Percentiles rank a stretch among this genome's conserved stretches.
Evolutionary conservation across 2,113 vertebrate species (phyloP).

Genomic region (Procapra przewalskii): DNA sequence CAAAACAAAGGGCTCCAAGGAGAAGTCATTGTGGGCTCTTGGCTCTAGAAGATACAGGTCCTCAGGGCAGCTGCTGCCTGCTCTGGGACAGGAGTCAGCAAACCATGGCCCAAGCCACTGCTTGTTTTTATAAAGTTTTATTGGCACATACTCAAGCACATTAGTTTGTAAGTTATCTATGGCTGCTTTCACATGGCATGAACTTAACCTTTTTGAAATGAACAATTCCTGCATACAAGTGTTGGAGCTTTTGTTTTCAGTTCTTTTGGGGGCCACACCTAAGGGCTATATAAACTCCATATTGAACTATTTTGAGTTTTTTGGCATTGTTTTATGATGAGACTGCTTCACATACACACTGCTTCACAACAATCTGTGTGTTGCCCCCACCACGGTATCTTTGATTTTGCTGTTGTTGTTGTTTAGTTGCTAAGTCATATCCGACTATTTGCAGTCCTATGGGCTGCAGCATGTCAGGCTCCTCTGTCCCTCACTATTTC

Average conservation of each 20-base stretch:
- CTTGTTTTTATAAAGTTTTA: not conserved
- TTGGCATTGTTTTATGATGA: not conserved
- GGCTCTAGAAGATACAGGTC: not conserved
- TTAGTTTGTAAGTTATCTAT: not conserved
- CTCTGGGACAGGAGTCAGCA: too few relatives aligned
- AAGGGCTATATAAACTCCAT: not conserved
- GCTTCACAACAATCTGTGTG: not conserved
- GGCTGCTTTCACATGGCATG: not conserved
- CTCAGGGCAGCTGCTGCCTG: not conserved
- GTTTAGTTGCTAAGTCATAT: not conserved
- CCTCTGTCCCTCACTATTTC: not conserved
- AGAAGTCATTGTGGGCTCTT: not conserved
- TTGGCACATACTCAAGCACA: not conserved
- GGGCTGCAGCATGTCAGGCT: not conserved
- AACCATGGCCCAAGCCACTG: not conserved
- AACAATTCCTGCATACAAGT: not conserved
- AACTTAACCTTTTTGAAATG: not conserved
- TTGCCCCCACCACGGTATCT: not conserved
- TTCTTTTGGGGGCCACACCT: not conserved
- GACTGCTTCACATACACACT: not conserved
- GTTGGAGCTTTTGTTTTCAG: not conserved
- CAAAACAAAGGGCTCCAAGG: conserved; percentile 27
- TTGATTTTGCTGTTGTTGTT: not conserved
- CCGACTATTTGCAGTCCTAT: not conserved
- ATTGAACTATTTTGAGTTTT: not conserved